These are phyloP conservation scores for Ophonus ardosiacus DNA, from an alignment of 2,888 invertebrate genomes.

Conservation along the genomic window DNA sequence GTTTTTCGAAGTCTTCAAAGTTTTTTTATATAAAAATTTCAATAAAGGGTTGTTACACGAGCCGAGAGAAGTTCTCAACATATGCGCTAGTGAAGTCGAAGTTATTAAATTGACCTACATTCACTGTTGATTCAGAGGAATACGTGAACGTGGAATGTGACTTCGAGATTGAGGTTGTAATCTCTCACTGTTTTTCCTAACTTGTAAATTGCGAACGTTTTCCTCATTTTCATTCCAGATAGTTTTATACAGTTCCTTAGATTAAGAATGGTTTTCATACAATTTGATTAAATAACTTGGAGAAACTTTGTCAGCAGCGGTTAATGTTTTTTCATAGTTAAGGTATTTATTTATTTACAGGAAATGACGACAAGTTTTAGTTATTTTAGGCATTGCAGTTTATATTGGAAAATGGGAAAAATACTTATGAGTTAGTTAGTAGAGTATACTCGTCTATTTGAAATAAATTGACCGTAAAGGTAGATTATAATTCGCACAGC, in stretches of 20 bases:
- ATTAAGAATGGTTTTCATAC: background rate
- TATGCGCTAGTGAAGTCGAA: conserved; percentile 37
- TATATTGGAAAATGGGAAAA: too few species aligned
- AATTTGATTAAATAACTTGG: background rate
- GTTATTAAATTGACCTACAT: conserved; percentile 58
- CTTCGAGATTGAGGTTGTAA: background rate
- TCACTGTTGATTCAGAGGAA: conserved; percentile 34
- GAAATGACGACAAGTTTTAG: background rate
- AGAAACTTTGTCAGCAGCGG: background rate
- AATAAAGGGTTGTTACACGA: conserved; percentile 54
- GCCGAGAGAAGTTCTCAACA: conserved; percentile 38
- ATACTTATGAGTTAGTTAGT: too few species aligned
- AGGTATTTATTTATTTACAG: background rate
- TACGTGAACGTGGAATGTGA: conserved; percentile 28
- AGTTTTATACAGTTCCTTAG: background rate
- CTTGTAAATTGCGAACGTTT: background rate
- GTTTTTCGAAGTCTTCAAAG: conserved; percentile 39
- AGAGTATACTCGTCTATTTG: too few species aligned
- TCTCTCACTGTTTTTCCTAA: background rate
- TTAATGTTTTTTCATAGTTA: background rate
- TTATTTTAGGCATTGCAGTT: background rate
- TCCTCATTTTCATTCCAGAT: background rate
- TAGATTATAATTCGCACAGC: too few species aligned
- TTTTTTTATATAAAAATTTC: conserved; percentile 57
- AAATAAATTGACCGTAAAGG: too few species aligned